phyloP scores from a whole-genome alignment of 2,797 vertebrate genomes.

The Pipistrellus pygmaeus region DNA sequence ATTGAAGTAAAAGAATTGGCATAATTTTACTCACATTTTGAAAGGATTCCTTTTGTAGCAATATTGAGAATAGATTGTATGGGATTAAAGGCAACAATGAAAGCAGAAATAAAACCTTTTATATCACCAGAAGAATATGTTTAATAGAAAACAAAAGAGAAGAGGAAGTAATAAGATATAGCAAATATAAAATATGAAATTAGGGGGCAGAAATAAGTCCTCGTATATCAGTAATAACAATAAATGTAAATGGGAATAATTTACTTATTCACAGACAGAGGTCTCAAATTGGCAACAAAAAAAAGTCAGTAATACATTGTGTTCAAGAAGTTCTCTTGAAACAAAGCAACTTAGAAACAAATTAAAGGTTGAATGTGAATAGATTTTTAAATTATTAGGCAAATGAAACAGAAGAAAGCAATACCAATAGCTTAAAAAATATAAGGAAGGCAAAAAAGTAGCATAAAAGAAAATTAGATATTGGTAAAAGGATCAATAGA shows the following conservation, averaged over 20 bases:
- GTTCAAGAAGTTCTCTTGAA: background rate
- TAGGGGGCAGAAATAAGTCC: background rate
- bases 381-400: background rate
- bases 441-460: background rate
- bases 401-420: slow-evolving; percentile 37
- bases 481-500: background rate
- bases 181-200: background rate
- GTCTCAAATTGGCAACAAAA: background rate
- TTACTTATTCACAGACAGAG: background rate
- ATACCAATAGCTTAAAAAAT: slow-evolving; percentile 6
- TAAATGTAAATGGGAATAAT: background rate
- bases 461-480: background rate
- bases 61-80: background rate
- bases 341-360: background rate
- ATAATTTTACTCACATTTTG: background rate
- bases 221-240: background rate
- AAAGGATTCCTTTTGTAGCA: background rate
- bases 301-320: background rate
- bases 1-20: background rate
- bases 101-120: background rate
- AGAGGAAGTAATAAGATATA: background rate
- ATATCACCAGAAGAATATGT: background rate
- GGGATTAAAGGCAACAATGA: background rate
- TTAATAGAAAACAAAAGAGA: background rate
- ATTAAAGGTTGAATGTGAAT: background rate